Conservation (phyloP, 1,140 invertebrate species). For the Alviniconcha marisindica region DNA sequence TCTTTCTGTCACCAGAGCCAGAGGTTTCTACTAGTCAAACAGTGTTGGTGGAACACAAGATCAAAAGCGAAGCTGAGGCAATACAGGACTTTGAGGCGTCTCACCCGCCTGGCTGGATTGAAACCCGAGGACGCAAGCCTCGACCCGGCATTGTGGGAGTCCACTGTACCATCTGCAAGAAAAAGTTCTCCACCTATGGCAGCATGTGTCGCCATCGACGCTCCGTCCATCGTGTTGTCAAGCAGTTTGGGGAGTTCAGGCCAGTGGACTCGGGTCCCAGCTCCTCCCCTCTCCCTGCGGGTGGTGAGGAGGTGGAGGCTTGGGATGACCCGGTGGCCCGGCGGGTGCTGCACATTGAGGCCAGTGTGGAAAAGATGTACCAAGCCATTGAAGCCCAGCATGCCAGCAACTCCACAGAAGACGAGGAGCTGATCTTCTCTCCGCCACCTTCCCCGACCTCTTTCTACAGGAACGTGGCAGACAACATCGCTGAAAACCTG, state of each 20-base stretch:
- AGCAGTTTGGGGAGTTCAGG: not conserved
- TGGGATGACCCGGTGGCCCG: not conserved
- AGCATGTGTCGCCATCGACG: conserved; percentile 60
- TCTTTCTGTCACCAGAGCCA: too few species aligned
- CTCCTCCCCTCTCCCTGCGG: not conserved
- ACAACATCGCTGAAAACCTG: conserved; percentile 60
- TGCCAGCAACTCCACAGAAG: conserved; percentile 22
- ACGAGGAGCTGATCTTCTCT: not conserved
- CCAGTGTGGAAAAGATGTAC: conserved; percentile 18
- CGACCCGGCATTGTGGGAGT: conserved; percentile 39
- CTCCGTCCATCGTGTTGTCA: conserved; percentile 50
- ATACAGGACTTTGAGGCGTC: not conserved
- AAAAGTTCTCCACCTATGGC: conserved; percentile 56
- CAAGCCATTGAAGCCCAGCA: conserved; percentile 29
- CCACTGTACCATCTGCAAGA: conserved; percentile 58
- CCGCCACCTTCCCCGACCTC: conserved; percentile 44
- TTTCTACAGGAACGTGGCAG: conserved; percentile 59
- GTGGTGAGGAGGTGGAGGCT: not conserved
- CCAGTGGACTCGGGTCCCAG: not conserved
- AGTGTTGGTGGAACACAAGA: too few species aligned
- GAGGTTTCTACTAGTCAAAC: too few species aligned
- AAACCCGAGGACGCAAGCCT: conserved; percentile 43
- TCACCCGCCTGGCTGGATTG: conserved; percentile 18
- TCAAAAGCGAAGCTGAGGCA: conserved; percentile 15
- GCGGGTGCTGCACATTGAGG: conserved; percentile 19